A percentile compares a stretch with the other conserved stretches of the same genome.
phyloP scores from a whole-genome alignment of 2,113 vertebrate species.

The Leuciscus idus region DNA sequence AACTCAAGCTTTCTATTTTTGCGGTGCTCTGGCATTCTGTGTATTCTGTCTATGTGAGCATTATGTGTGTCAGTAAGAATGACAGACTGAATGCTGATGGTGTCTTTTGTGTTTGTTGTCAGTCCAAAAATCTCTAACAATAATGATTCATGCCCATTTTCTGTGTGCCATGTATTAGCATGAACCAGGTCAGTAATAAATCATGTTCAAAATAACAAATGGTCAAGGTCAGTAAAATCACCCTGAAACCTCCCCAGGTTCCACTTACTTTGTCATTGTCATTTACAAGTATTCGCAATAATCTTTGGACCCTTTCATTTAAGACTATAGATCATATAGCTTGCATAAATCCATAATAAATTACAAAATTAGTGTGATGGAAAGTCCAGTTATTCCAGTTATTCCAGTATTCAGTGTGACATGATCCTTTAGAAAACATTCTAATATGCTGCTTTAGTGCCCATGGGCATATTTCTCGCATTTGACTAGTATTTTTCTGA shows the following conservation, averaged over 20 bases:
- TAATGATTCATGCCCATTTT: neutral
- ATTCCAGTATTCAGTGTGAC: too few relatives aligned
- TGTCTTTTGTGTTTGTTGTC: neutral
- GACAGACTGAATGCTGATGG: neutral
- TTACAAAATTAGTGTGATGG: neutral
- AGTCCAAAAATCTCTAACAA: neutral
- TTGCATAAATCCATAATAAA: neutral
- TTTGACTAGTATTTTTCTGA: too few relatives aligned
- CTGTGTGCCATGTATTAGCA: neutral
- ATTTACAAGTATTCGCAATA: neutral
- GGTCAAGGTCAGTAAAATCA: neutral
- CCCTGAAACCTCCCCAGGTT: neutral
- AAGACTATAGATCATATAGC: neutral
- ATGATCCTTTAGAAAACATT: too few relatives aligned
- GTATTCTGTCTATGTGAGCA: slow-evolving; percentile 11
- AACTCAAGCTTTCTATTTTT: slow-evolving; percentile 23
- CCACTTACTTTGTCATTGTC: neutral
- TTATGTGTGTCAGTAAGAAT: neutral
- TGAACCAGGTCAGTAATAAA: neutral
- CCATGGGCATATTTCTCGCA: too few relatives aligned
- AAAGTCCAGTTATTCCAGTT: too few relatives aligned
- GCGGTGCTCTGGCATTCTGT: slow-evolving; percentile 1
- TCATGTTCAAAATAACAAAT: neutral
- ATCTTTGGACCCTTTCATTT: neutral
- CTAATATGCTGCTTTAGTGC: too few relatives aligned